Percentiles rank a stretch among this genome's conserved stretches.
Conservation (phyloP, 2,888 invertebrate genomes). For the Colostygia pectinataria region DNA sequence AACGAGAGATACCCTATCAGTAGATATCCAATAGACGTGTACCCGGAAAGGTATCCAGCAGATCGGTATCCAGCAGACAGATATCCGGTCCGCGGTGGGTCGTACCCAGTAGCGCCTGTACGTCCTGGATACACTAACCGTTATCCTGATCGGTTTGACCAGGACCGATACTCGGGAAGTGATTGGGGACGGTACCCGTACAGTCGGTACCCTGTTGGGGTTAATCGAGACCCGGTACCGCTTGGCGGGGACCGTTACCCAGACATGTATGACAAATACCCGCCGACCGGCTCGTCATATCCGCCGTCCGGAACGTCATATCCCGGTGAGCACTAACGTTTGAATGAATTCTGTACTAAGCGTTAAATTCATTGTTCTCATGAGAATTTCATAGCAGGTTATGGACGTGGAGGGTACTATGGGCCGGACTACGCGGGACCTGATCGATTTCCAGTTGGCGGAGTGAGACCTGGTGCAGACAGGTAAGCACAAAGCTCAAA, state of each 20-base stretch:
- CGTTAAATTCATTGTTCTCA: slow-evolving; percentile 32
- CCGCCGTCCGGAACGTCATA: slow-evolving; percentile 81
- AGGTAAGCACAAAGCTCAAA: slow-evolving; percentile 53
- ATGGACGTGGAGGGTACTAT: slow-evolving; percentile 71
- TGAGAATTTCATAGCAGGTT: slow-evolving; percentile 38
- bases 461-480: slow-evolving; percentile 73
- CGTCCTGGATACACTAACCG: slow-evolving; percentile 59
- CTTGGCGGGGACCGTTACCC: slow-evolving; percentile 77
- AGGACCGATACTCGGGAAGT: slow-evolving; percentile 66
- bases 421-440: slow-evolving; percentile 63
- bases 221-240: slow-evolving; percentile 77
- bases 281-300: slow-evolving; percentile 79
- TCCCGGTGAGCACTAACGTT: slow-evolving; percentile 67
- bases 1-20: slow-evolving; percentile 64
- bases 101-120: slow-evolving; percentile 53
- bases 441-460: slow-evolving; percentile 74
- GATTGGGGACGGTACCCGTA: slow-evolving; percentile 75
- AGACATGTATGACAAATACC: slow-evolving; percentile 81
- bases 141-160: slow-evolving; percentile 78
- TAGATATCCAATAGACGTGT: slow-evolving; percentile 59
- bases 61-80: slow-evolving; percentile 64
- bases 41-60: slow-evolving; percentile 64
- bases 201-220: slow-evolving; percentile 73
- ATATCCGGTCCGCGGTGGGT: slow-evolving; percentile 60
- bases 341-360: slow-evolving; percentile 26